phyloP scores from a whole-genome alignment of 2,797 vertebrate species.

The Nasua narica region DNA sequence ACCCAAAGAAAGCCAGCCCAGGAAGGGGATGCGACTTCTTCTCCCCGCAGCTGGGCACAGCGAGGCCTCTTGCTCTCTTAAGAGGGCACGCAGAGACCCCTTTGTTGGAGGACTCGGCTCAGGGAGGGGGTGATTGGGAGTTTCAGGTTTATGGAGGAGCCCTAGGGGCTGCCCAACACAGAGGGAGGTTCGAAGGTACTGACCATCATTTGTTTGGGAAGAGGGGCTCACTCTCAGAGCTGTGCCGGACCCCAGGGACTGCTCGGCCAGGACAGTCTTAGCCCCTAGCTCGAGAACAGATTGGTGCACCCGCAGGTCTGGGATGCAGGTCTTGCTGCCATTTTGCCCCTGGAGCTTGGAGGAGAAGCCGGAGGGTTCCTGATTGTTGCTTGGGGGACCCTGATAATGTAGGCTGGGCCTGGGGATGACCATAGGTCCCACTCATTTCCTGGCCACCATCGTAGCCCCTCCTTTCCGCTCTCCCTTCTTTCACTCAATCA shows the following conservation, averaged over 20 bases:
- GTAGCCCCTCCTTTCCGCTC: background rate
- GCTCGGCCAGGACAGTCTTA: background rate
- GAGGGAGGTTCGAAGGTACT: background rate
- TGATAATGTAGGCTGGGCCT: background rate
- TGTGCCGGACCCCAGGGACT: no score
- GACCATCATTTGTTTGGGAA: background rate
- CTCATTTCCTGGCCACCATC: background rate
- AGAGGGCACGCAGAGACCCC: background rate
- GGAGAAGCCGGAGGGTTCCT: background rate
- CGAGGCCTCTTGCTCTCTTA: background rate
- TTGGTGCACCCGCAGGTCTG: no score
- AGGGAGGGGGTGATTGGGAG: background rate
- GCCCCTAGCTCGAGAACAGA: background rate
- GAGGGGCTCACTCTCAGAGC: background rate
- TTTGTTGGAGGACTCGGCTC: background rate
- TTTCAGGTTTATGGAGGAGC: background rate
- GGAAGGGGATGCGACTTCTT: background rate
- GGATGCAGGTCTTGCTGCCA: background rate
- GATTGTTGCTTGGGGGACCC: background rate
- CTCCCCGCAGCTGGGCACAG: fast-evolving
- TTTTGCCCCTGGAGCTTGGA: background rate
- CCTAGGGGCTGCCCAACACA: no score
- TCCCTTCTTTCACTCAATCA: background rate
- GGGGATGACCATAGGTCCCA: background rate
- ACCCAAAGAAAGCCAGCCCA: background rate